These are phyloP conservation scores for Vulpes ferrilata DNA, from an alignment of 2,113 vertebrate species.

Conservation along the genomic window DNA sequence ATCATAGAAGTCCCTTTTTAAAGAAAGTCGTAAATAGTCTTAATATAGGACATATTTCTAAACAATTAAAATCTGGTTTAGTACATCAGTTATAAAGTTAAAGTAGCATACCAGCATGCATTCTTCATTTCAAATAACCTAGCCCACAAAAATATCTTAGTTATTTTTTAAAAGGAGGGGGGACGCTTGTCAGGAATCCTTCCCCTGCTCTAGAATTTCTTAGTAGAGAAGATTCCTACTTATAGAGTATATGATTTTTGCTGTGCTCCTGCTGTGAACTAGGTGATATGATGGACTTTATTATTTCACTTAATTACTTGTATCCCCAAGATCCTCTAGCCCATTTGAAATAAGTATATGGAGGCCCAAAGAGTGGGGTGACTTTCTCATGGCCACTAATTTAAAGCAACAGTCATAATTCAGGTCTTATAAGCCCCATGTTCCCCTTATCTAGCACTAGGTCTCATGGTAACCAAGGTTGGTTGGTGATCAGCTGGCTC, in stretches of 20 bases:
- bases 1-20: neutral
- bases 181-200: neutral
- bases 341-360: neutral
- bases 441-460: neutral
- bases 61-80: conserved; percentile 33
- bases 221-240: neutral
- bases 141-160: neutral
- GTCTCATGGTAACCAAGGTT: neutral
- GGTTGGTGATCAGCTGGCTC: neutral
- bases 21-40: neutral
- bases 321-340: neutral
- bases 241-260: neutral
- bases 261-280: neutral
- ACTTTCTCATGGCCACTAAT: neutral
- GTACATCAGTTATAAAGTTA: neutral
- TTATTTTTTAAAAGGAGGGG: neutral
- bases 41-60: neutral
- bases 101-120: neutral
- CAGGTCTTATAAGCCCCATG: neutral
- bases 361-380: neutral
- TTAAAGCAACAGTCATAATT: neutral
- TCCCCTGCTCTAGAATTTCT: neutral
- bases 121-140: neutral
- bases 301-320: neutral
- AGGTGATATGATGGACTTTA: neutral